Conservation (phyloP, 1,140 invertebrate genomes). For the Popillia japonica region DNA sequence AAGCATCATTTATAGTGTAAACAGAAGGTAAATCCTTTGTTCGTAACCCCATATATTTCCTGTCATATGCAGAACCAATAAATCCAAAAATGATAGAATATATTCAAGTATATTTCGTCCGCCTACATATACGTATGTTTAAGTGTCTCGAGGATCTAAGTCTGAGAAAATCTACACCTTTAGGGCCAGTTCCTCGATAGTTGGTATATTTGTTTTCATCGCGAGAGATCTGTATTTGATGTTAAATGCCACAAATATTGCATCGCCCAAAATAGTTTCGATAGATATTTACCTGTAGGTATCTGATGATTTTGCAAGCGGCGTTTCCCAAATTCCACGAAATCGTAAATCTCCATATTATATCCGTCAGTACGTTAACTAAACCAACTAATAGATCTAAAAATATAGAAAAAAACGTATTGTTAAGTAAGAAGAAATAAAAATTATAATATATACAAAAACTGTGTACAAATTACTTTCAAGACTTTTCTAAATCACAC, state of each 20-base stretch:
- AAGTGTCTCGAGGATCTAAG: too few relatives aligned
- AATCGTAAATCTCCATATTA: conserved; percentile 70
- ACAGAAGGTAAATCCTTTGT: background rate
- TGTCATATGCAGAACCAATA: background rate
- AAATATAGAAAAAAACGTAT: conserved; percentile 40
- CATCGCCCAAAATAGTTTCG: too few relatives aligned
- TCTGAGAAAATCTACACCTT: too few relatives aligned
- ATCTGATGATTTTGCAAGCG: conserved; percentile 69
- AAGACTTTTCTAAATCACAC: too few relatives aligned
- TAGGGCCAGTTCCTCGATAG: background rate
- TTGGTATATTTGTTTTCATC: background rate
- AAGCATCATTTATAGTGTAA: background rate
- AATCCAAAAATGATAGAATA: background rate
- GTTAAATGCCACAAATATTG: background rate
- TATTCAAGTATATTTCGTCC: background rate
- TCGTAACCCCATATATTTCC: background rate
- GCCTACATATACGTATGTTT: background rate
- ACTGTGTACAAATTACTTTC: too few relatives aligned
- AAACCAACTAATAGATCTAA: conserved; percentile 71
- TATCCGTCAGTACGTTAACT: conserved; percentile 71
- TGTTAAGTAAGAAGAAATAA: background rate
- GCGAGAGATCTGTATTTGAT: background rate
- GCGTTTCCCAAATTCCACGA: conserved; percentile 70
- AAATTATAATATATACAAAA: background rate
- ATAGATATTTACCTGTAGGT: conserved; percentile 61